Percentiles rank a stretch among this genome's conserved stretches.
These are phyloP conservation scores for Lates calcarifer DNA, from an alignment of 2,113 vertebrate genomes.

Conservation along the genomic window DNA sequence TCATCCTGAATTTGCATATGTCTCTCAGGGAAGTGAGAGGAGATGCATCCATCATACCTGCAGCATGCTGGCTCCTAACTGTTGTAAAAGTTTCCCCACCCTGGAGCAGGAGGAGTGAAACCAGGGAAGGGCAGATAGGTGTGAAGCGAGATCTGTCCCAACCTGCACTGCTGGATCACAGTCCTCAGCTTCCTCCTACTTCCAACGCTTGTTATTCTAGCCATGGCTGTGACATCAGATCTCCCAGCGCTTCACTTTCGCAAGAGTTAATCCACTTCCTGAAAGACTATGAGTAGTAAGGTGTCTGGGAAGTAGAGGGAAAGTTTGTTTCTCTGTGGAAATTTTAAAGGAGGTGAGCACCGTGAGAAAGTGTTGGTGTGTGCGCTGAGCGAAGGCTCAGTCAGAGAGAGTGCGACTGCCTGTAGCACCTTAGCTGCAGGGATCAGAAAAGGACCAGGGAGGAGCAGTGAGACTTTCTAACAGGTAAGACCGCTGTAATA, in stretches of 20 bases:
- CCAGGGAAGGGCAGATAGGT: conserved; percentile 78
- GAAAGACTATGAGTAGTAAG: conserved; percentile 49
- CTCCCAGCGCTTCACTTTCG: conserved; percentile 69
- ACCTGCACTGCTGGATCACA: conserved; percentile 82
- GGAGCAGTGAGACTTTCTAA: conserved; percentile 39
- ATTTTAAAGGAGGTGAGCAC: conserved; percentile 24
- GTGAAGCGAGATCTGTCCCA: conserved; percentile 81
- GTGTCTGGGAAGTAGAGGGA: conserved; percentile 17
- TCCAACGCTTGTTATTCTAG: conserved; percentile 80
- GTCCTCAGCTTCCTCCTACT: conserved; percentile 73
- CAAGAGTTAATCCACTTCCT: conserved; percentile 67
- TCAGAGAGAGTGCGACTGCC: conserved; percentile 22
- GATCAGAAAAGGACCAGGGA: conserved; percentile 57
- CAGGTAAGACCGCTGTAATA: conserved; percentile 73
- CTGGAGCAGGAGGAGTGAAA: conserved; percentile 66
- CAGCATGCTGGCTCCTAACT: conserved; percentile 56
- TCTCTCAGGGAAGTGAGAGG: conserved; percentile 35
- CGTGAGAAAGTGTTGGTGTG: conserved; percentile 51
- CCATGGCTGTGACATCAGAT: conserved; percentile 82
- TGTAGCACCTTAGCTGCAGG: conserved; percentile 39
- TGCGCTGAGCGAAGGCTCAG: conserved; percentile 38
- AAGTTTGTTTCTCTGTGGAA: conserved; percentile 38
- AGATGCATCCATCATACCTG: conserved; percentile 48
- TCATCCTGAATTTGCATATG: conserved; percentile 24
- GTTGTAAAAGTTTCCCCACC: conserved; percentile 60